phyloP scores from a whole-genome alignment of 2,797 vertebrate genomes.

The Acropternis orthonyx region DNA sequence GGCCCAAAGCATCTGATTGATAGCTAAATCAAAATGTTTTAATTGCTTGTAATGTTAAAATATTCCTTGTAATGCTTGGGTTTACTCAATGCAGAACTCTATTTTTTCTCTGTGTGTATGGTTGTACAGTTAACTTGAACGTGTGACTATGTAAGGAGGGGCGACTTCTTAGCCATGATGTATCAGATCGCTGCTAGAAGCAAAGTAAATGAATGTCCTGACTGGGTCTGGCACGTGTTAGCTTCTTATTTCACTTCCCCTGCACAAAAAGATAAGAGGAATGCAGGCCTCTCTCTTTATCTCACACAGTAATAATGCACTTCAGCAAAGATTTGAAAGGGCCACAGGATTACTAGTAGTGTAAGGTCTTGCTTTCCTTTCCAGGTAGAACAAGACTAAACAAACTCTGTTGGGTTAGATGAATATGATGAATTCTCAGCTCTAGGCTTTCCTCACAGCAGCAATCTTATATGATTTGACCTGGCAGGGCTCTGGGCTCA shows the following conservation, averaged over 20 bases:
- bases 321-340: slow-evolving; percentile 39
- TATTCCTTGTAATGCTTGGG: background rate
- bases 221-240: background rate
- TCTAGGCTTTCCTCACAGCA: background rate
- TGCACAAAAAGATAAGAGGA: slow-evolving; percentile 14
- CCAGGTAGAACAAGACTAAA: slow-evolving; percentile 32
- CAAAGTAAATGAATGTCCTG: background rate
- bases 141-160: background rate
- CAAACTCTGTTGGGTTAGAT: background rate
- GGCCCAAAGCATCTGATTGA: background rate
- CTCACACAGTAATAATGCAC: background rate
- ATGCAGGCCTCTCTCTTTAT: slow-evolving; percentile 1
- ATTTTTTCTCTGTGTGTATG: accelerated
- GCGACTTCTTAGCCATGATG: background rate
- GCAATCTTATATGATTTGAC: background rate
- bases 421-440: background rate
- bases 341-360: slow-evolving; percentile 13
- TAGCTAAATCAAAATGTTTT: background rate
- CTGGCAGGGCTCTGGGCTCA: background rate
- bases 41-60: background rate
- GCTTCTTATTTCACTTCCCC: background rate
- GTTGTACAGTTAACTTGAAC: background rate
- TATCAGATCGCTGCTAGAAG: background rate
- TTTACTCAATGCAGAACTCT: background rate
- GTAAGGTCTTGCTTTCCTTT: slow-evolving; percentile 29